Conservation (phyloP, 2,797 vertebrate genomes). For the Pagetopsis macropterus region DNA sequence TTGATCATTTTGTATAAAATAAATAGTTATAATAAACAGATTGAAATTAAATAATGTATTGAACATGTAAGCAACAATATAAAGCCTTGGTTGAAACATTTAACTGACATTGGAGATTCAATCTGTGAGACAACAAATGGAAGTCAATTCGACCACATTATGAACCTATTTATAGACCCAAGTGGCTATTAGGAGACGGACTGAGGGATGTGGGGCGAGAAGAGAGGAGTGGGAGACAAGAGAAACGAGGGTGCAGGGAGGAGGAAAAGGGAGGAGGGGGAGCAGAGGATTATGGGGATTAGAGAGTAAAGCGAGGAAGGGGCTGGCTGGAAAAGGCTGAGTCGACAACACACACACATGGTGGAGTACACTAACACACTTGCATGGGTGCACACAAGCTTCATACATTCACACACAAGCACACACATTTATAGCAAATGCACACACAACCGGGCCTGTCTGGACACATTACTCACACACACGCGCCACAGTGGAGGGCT, state of each 20-base stretch:
- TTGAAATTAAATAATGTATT: too few relatives aligned
- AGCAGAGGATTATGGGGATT: constrained; percentile 68
- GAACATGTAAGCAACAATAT: too few relatives aligned
- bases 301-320: constrained; percentile 64
- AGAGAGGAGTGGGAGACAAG: constrained; percentile 42
- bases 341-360: constrained; percentile 60
- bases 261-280: constrained; percentile 10
- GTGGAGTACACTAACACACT: constrained; percentile 28
- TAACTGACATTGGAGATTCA: too few relatives aligned
- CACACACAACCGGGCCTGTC: constrained; percentile 49
- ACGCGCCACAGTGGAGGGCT: constrained; percentile 37
- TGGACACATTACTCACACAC: constrained; percentile 57
- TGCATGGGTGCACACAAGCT: constrained; percentile 41
- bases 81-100: too few relatives aligned
- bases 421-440: constrained; percentile 11
- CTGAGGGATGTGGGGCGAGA: constrained; percentile 37
- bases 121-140: constrained; percentile 29
- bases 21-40: too few relatives aligned
- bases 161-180: constrained; percentile 27
- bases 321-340: constrained; percentile 74
- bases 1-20: too few relatives aligned
- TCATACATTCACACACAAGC: constrained; percentile 35
- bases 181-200: constrained; percentile 21
- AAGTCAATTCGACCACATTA: constrained; percentile 27
- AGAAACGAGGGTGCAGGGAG: constrained; percentile 40